A percentile compares a stretch with the other conserved stretches of the same genome.
These are phyloP conservation scores for Lycodopsis pacificus DNA, from an alignment of 2,797 vertebrate genomes.

Conservation along the genomic window DNA sequence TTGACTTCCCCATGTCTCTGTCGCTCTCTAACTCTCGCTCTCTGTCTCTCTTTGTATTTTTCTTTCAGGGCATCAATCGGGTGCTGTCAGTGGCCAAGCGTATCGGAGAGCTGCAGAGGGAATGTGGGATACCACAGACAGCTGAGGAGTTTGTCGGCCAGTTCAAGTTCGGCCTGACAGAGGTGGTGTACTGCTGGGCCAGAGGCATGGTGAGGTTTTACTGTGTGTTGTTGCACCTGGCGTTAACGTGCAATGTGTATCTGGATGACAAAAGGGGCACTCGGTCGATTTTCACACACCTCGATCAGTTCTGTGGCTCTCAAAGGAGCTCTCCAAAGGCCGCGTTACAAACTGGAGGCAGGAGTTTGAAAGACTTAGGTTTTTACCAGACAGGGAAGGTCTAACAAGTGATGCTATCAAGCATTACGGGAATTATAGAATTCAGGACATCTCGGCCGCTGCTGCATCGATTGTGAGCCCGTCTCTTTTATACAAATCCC, in stretches of 20 bases:
- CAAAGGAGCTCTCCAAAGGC: not conserved
- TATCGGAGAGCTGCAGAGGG: constrained; percentile 89
- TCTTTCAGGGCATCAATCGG: constrained; percentile 85
- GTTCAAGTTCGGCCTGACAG: constrained; percentile 92
- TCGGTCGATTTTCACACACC: not conserved
- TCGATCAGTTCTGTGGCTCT: not conserved
- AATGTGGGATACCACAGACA: constrained; percentile 89
- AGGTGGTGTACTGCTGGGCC: constrained; percentile 96
- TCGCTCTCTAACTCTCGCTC: not conserved
- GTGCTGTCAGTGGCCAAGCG: constrained; percentile 87
- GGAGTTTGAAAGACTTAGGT: not conserved
- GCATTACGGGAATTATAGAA: not conserved
- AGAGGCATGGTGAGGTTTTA: constrained; percentile 90
- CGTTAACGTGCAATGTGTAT: not conserved
- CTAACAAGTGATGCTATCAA: not conserved
- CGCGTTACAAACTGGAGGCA: not conserved
- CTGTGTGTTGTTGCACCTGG: not conserved
- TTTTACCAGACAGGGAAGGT: not conserved
- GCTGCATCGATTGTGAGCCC: not conserved
- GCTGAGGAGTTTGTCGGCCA: constrained; percentile 91
- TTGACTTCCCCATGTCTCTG: not conserved
- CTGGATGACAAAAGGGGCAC: not conserved
- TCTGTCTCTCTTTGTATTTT: not conserved
- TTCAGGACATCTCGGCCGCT: not conserved
- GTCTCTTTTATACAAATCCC: too few species aligned